Base-by-base conservation (phyloP, 64 coral and sea anemone genomes). In the Stichodactyla helianthus region DNA sequence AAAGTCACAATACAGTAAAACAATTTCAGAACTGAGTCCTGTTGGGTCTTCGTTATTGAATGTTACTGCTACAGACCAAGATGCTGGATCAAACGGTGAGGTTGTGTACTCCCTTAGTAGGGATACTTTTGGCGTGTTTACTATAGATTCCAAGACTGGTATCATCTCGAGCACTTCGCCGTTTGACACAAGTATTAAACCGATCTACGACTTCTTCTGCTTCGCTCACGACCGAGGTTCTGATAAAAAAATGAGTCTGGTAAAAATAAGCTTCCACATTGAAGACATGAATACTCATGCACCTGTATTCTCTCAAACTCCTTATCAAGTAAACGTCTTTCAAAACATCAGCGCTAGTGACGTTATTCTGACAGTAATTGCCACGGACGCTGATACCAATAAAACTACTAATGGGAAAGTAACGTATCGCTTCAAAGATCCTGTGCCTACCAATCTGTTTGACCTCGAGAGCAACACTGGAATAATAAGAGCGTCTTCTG, bases 131-230 rank as follows among this genome's bases (percentile, higher is more conserved):
- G 65, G 88, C 12, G 50, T 82, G 27, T 99, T 95, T 55, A 86
- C 67, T 31, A 81, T 99, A 22, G 91, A 99, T 79, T 71, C 97
- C 28, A 89, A 90, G 20, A 93, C 90, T 57, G 97, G 97, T 53
- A 68, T 85, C 71, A 93, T 99, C 71, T 99, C 86, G n/a, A 99
- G 90, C 17, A 17, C 84, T 53, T 82, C 79, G 51, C 44, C 79
- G 52, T 99, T 99, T 82, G 91, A 99, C 55, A 91, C 68, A 59
- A 88, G 82, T 17, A 79, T 83, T 14, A 85, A 82, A 22, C 31
- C 63, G 15, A 31, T 59, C 20, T 99, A 95, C 79, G 58, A 60
- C 17, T 95, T 99, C 53, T 56, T 58, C 22, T 94, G 93, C 60
- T 79, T 80, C 58, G 97, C 97, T 7, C 87, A 86, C 10, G 97